These are phyloP conservation scores for Diogma glabrata DNA, from an alignment of 2,888 invertebrate genomes.

Conservation along the genomic window DNA sequence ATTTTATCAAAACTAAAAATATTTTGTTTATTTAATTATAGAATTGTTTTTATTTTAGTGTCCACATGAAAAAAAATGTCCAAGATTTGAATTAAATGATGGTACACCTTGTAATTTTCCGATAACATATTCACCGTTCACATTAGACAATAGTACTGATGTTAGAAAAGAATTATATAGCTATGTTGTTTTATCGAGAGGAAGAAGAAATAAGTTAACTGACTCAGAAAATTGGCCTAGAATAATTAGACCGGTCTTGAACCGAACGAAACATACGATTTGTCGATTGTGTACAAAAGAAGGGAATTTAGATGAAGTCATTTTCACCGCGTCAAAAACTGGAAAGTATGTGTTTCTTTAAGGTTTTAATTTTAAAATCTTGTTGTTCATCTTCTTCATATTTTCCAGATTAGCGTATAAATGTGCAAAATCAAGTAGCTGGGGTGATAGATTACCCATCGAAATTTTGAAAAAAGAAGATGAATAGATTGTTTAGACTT, in stretches of 20 bases:
- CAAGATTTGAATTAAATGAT: constrained; percentile 47
- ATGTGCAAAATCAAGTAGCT: constrained; percentile 59
- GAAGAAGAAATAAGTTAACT: constrained; percentile 37
- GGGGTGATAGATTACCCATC: constrained; percentile 73
- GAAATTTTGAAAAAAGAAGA: no score
- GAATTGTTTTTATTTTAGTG: constrained; percentile 50
- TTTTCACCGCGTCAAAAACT: constrained; percentile 62
- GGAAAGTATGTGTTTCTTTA: constrained; percentile 51
- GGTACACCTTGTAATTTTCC: constrained; percentile 70
- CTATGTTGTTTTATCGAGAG: constrained; percentile 74
- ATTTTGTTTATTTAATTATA: constrained; percentile 12
- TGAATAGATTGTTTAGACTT: no score
- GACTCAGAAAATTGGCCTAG: constrained; percentile 60
- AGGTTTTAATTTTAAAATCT: constrained; percentile 5
- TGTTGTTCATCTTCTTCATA: constrained; percentile 5
- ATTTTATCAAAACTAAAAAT: constrained; percentile 3
- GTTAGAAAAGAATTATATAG: constrained; percentile 49
- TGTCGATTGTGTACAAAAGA: constrained; percentile 66
- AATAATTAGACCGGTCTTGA: constrained; percentile 57
- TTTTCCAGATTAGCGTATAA: constrained; percentile 49
- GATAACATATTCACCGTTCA: constrained; percentile 46
- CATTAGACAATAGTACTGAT: constrained; percentile 38
- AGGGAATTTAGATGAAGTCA: constrained; percentile 62
- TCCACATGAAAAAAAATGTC: constrained; percentile 71
- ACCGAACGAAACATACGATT: constrained; percentile 57